These are phyloP conservation scores for Sebastes hopkinsi DNA, from an alignment of 2,797 vertebrate genomes.

Conservation along the genomic window DNA sequence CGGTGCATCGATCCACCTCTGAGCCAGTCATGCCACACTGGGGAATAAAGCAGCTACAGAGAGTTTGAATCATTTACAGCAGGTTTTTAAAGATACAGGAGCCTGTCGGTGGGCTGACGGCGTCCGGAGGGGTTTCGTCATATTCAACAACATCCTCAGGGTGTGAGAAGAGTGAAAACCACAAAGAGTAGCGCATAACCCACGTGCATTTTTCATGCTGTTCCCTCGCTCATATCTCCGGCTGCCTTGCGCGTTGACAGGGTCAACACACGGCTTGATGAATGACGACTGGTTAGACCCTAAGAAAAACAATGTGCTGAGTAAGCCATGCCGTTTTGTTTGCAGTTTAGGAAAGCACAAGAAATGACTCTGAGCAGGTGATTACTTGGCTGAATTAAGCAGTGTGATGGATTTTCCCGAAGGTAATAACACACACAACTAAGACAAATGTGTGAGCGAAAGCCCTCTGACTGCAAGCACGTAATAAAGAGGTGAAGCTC, in stretches of 20 bases:
- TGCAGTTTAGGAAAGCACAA: slow-evolving; percentile 51
- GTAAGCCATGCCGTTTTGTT: slow-evolving; percentile 42
- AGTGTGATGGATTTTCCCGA: slow-evolving; percentile 59
- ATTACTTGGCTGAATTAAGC: slow-evolving; percentile 67
- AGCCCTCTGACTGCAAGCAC: slow-evolving; percentile 18
- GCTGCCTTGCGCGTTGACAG: slow-evolving; percentile 16
- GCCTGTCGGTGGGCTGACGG: neutral
- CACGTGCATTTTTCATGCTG: slow-evolving; percentile 25
- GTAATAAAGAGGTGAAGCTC: slow-evolving; percentile 35
- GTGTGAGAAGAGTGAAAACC: neutral
- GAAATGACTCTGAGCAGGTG: slow-evolving; percentile 65
- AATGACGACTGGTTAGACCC: slow-evolving; percentile 36
- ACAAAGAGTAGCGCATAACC: neutral
- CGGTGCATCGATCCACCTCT: slow-evolving; percentile 42
- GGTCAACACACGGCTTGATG: slow-evolving; percentile 51
- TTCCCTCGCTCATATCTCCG: slow-evolving; percentile 12
- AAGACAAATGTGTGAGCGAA: slow-evolving; percentile 56
- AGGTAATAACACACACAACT: slow-evolving; percentile 54
- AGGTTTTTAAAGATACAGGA: slow-evolving; percentile 22
- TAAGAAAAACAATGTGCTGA: slow-evolving; percentile 58
- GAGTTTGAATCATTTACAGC: slow-evolving; percentile 50
- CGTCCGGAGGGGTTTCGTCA: neutral
- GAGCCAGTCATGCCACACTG: neutral
- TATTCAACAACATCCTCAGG: slow-evolving; percentile 12
- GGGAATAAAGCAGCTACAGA: slow-evolving; percentile 26